A percentile compares a stretch with the other conserved stretches of the same genome.
Evolutionary conservation across 2,797 vertebrate genomes (phyloP).

Genomic region (Myripristis jacobus): DNA sequence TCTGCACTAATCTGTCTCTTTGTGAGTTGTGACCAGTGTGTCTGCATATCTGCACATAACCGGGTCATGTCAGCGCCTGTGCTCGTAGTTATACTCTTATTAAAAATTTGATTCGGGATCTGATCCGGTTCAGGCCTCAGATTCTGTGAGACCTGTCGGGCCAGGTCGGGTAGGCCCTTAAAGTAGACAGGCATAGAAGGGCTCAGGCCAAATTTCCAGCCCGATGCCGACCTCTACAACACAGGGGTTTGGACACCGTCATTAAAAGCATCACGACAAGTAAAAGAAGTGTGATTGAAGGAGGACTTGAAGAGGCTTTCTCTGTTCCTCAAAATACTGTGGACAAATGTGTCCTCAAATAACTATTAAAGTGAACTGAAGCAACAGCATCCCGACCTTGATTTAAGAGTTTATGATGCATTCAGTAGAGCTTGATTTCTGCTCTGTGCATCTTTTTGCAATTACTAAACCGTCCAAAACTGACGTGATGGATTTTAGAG

Average conservation of each 20-base stretch:
- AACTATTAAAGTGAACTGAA: conserved; percentile 7
- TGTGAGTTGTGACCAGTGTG: no score
- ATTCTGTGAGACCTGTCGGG: no score
- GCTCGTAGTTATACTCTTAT: no score
- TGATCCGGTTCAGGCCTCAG: no score
- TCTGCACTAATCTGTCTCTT: no score
- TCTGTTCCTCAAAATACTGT: not conserved
- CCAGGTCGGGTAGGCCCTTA: no score
- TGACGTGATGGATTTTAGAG: not conserved
- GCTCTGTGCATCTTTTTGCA: conserved; percentile 10
- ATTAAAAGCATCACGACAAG: conserved; percentile 21
- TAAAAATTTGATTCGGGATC: no score
- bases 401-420: not conserved
- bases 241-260: conserved; percentile 22
- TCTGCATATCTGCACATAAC: no score
- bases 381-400: not conserved
- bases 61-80: no score
- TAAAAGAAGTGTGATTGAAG: conserved; percentile 27
- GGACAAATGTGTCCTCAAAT: conserved; percentile 13
- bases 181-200: no score
- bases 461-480: not conserved
- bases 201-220: no score
- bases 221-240: no score
- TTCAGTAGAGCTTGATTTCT: conserved; percentile 20
- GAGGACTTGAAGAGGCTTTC: not conserved